These are phyloP conservation scores for human (Homo sapiens) DNA, from an alignment of 2,113 vertebrate genomes.

Conservation along the genomic window DNA sequence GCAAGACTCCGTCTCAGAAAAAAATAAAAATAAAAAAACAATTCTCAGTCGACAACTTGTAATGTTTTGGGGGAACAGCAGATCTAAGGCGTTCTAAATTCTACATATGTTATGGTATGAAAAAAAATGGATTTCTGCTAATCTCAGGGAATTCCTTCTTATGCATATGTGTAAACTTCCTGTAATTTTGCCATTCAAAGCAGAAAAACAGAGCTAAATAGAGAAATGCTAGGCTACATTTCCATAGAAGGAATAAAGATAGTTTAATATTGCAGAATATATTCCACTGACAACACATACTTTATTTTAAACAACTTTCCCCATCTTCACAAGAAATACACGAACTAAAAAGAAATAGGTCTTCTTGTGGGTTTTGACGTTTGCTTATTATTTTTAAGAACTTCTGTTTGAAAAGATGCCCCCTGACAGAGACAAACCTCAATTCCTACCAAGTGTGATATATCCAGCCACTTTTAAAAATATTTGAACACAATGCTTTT, in stretches of 20 bases:
- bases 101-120: accelerated
- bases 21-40: too few relatives aligned
- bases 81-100: neutral
- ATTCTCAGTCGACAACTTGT: neutral
- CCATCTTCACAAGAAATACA: neutral
- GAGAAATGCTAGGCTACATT: neutral
- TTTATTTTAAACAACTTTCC: neutral
- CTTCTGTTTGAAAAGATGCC: neutral
- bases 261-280: neutral
- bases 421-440: neutral
- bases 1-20: too few relatives aligned
- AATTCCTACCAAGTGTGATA: neutral
- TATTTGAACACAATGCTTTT: neutral
- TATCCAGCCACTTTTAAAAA: neutral
- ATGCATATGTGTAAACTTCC: too few relatives aligned
- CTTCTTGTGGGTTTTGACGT: neutral
- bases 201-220: neutral
- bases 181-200: neutral
- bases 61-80: neutral
- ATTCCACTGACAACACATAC: neutral
- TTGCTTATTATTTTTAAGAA: neutral
- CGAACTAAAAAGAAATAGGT: neutral
- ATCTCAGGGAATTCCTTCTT: neutral
- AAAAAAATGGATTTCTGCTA: neutral
- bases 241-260: neutral